Conservation (phyloP, 2,797 vertebrate species). For the Limosa lapponica region DNA sequence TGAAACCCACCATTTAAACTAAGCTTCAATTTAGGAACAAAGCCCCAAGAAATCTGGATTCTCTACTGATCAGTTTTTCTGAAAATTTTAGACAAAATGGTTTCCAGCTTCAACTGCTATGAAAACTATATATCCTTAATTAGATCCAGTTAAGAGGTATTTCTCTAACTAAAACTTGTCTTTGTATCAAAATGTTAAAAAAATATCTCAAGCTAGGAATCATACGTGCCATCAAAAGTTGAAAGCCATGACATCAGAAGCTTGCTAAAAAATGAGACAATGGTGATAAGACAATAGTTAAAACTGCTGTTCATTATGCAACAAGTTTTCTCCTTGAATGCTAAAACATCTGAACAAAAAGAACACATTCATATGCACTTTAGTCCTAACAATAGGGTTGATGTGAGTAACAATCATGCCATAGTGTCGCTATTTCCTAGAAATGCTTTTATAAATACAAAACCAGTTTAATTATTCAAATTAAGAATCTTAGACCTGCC, state of each 20-base stretch:
- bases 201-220: background rate
- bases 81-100: background rate
- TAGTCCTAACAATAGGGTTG: background rate
- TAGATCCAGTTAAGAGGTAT: background rate
- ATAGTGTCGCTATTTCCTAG: background rate
- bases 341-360: slow-evolving; percentile 40
- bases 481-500: background rate
- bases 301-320: slow-evolving; percentile 20
- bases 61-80: background rate
- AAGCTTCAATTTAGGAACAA: background rate
- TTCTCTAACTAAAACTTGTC: background rate
- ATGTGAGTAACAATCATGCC: background rate
- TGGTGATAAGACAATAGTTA: slow-evolving; percentile 13
- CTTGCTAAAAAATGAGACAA: background rate
- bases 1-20: background rate
- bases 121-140: background rate
- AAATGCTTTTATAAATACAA: slow-evolving; percentile 10
- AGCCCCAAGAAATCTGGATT: background rate
- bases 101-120: background rate
- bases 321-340: background rate
- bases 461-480: slow-evolving; percentile 9
- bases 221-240: background rate
- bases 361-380: background rate
- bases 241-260: slow-evolving; percentile 4
- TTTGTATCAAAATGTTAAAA: background rate